Evolutionary conservation across 2,888 invertebrate species (phyloP).

Genomic region (Junonia oenone): DNA sequence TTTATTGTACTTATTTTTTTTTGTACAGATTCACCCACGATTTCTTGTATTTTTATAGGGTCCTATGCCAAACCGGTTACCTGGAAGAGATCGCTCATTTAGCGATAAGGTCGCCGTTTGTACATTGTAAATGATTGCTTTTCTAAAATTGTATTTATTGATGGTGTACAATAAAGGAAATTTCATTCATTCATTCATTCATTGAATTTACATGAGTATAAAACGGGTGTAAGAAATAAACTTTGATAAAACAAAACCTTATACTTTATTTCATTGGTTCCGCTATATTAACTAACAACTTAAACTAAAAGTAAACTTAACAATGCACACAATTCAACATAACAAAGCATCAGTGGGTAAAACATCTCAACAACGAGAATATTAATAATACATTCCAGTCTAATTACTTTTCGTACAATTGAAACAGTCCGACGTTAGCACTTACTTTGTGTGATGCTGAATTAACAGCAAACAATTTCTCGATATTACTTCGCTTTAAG

Average conservation of each 20-base stretch:
- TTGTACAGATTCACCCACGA: too few relatives aligned
- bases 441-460: background rate
- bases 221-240: background rate
- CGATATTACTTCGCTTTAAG: background rate
- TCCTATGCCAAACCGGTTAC: too few relatives aligned
- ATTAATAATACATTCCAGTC: background rate
- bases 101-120: too few relatives aligned
- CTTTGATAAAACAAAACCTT: conserved; percentile 27
- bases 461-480: background rate
- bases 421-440: background rate
- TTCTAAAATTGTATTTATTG: too few relatives aligned
- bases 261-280: conserved; percentile 59
- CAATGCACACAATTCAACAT: conserved; percentile 54
- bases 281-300: conserved; percentile 38
- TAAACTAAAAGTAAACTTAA: conserved; percentile 31
- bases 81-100: too few relatives aligned
- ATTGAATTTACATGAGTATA: too few relatives aligned
- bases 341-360: conserved; percentile 56
- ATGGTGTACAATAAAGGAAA: too few relatives aligned
- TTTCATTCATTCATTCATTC: too few relatives aligned
- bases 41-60: too few relatives aligned
- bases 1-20: too few relatives aligned
- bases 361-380: conserved; percentile 14
- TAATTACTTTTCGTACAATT: background rate
- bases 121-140: too few relatives aligned